phyloP scores from a whole-genome alignment of 2,888 invertebrate species.

The Hydropsyche betteni region DNA sequence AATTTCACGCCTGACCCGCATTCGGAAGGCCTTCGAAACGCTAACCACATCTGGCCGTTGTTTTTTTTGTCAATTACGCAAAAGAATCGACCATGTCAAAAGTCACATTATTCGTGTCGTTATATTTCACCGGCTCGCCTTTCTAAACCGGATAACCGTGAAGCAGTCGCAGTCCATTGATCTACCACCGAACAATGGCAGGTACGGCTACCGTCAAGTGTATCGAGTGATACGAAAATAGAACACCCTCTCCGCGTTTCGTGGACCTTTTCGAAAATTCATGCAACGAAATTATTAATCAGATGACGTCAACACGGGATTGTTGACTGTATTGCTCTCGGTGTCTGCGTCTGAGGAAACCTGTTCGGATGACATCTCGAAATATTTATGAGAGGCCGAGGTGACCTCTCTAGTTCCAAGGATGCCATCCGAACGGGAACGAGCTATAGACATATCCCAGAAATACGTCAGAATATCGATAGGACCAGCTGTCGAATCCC shows the following conservation, averaged over 20 bases:
- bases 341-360: slow-evolving; percentile 2
- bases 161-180: slow-evolving; percentile 18
- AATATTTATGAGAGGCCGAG: background rate
- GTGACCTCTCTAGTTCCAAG: no score
- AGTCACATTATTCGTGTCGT: background rate
- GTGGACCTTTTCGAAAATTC: no score
- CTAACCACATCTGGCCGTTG: background rate
- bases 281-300: slow-evolving; percentile 22
- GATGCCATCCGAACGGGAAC: background rate
- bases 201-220: slow-evolving; percentile 11
- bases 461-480: no score
- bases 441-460: no score
- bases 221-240: no score
- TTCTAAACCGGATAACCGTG: slow-evolving; percentile 24
- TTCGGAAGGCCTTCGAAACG: no score
- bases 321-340: no score
- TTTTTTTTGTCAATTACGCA: background rate
- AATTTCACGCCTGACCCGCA: background rate
- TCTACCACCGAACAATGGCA: slow-evolving; percentile 13
- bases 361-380: slow-evolving; percentile 16
- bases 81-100: background rate
- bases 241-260: no score
- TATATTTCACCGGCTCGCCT: slow-evolving; percentile 9
- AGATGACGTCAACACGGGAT: slow-evolving; percentile 13
- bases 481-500: no score